Conservation (phyloP, 2,888 invertebrate species). For the Nephrocerus scutellatus region DNA sequence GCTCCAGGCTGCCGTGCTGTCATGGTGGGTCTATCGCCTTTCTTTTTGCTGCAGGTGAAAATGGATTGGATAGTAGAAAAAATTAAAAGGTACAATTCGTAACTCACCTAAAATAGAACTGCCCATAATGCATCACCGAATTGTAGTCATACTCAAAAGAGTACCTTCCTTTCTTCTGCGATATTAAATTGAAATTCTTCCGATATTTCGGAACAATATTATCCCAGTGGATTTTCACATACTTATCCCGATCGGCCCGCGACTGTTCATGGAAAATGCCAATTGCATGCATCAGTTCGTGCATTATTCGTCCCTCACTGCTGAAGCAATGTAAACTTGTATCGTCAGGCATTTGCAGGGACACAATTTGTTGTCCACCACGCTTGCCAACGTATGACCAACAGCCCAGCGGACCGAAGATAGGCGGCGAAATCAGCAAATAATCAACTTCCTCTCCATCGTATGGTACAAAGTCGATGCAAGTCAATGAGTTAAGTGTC, state of each 20-base stretch:
- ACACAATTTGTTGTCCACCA: conserved; percentile 68
- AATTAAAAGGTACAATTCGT: neutral
- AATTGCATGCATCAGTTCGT: conserved; percentile 73
- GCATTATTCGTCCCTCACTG: conserved; percentile 65
- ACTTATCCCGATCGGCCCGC: conserved; percentile 58
- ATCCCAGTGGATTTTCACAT: conserved; percentile 60
- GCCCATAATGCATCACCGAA: conserved; percentile 74
- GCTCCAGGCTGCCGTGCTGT: conserved; percentile 53
- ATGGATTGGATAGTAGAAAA: neutral
- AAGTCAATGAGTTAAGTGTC: conserved; percentile 58
- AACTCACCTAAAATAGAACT: conserved; percentile 50
- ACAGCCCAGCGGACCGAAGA: conserved; percentile 60
- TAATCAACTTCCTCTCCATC: conserved; percentile 58
- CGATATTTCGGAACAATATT: conserved; percentile 55
- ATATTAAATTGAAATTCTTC: conserved; percentile 60
- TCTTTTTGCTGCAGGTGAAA: conserved; percentile 48
- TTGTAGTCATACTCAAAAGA: conserved; percentile 69
- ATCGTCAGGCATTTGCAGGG: conserved; percentile 58
- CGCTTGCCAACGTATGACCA: conserved; percentile 69
- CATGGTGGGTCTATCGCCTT: conserved; percentile 55
- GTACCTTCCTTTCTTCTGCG: conserved; percentile 57
- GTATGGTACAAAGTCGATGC: conserved; percentile 59
- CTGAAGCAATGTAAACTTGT: conserved; percentile 59
- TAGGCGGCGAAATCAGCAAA: conserved; percentile 56
- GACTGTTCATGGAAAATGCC: conserved; percentile 78